Percentiles rank a stretch among this genome's conserved stretches.
These are phyloP conservation scores for Heliconius hermathena DNA, from an alignment of 1,140 invertebrate genomes.

Conservation along the genomic window DNA sequence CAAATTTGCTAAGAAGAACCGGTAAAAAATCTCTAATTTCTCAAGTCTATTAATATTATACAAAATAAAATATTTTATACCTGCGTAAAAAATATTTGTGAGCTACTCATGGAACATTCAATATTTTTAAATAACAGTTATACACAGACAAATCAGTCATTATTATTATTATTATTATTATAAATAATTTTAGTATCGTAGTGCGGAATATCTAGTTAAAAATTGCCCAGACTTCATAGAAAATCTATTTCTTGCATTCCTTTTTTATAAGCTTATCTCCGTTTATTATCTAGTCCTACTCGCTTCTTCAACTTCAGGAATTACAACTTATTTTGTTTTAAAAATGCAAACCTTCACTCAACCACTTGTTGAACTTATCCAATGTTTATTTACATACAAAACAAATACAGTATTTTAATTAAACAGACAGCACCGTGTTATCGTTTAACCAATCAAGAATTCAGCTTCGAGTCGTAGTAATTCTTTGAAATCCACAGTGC, in stretches of 20 bases:
- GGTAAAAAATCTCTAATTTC: no score
- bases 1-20: no score
- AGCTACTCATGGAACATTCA: no score
- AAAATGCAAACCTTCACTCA: background rate
- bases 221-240: background rate
- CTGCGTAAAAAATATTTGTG: no score
- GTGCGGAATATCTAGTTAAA: no score
- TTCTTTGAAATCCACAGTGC: background rate
- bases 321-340: background rate
- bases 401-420: background rate
- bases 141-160: no score
- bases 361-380: background rate
- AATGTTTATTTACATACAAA: background rate
- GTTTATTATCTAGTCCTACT: background rate
- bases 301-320: background rate
- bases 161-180: no score
- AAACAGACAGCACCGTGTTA: background rate
- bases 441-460: background rate
- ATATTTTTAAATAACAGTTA: no score
- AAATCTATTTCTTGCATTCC: background rate
- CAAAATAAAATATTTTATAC: no score
- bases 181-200: no score
- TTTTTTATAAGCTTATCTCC: background rate
- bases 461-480: background rate
- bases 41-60: no score